Base-by-base conservation (phyloP, 2,888 invertebrate genomes). In the Ophraella communa region DNA sequence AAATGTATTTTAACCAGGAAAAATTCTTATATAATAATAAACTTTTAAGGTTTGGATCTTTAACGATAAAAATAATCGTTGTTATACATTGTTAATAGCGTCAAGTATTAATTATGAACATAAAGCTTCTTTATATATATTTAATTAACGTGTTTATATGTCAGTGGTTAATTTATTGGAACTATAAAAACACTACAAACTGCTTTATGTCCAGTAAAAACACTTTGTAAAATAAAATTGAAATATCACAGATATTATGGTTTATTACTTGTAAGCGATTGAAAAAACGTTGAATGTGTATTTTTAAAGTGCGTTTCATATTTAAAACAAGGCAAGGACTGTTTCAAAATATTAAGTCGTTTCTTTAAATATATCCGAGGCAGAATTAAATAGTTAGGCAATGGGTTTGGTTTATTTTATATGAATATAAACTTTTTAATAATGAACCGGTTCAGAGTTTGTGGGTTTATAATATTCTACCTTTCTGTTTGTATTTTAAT, bases 171-270 rank as follows among this genome's bases (percentile, higher is more conserved):
- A 60, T 52, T 52, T 60, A 27, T 52, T 60, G 42, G 44, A 27
- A 44, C 52, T 30, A 52, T 44, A 52, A 60, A 52, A 49, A 21
- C 11, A 52, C 27, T 45, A 52, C 42, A 14, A 52, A 44, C 60
- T 30, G 60, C 44, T 53, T 59, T 59, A 60, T 53, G 60, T 60
- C 53, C 42, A 23, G 33, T 24, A 30, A 39, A 20, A 59, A 39
- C 57, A 59, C 59, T 56, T 56, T 27, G 44, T 27, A 44, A 4
- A 57, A 20, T 47, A 30, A 47, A 20, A 47, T 47, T 57, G 47
- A 57, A 57, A 57, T 57, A 33, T 47, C 21, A 33, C 47, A 57
- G 47, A 57, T n/a, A n/a, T 14, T 14, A 47, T 33, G 14, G 39
- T 39, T 39, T 39, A 39, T 17, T 14, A 39, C 39, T 39, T 39